A percentile compares a stretch with the other conserved stretches of the same genome.
phyloP scores from a whole-genome alignment of 2,113 vertebrate genomes.

The Tupaia tana region DNA sequence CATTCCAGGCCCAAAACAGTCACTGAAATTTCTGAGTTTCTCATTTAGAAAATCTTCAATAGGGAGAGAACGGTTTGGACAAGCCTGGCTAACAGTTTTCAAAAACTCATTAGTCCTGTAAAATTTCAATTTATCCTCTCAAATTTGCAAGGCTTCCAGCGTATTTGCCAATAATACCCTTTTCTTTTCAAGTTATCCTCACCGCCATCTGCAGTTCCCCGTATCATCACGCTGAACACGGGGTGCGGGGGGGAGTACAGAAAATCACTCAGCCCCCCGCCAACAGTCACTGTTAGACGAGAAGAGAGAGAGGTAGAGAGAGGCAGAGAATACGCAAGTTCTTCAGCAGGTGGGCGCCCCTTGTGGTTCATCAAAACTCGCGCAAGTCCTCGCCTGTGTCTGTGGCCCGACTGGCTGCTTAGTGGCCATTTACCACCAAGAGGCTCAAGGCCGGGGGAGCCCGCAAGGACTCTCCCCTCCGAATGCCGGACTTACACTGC shows the following conservation, averaged over 20 bases:
- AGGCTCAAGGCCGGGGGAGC: too few species aligned
- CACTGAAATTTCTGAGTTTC: slow-evolving; percentile 82
- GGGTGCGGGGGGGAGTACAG: neutral
- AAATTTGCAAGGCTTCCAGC: slow-evolving; percentile 60
- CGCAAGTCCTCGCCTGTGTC: too few species aligned
- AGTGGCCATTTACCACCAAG: too few species aligned
- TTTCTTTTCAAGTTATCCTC: slow-evolving; percentile 65
- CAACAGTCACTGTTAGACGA: neutral
- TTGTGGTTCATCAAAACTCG: neutral
- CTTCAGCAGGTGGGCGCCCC: neutral
- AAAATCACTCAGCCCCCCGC: neutral
- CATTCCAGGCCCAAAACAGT: slow-evolving; percentile 75
- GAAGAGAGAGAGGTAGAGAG: too few species aligned
- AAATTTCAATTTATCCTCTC: slow-evolving; percentile 78
- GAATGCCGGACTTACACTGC: accelerated
- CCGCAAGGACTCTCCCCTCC: accelerated
- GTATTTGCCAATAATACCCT: slow-evolving; percentile 57
- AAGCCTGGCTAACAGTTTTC: slow-evolving; percentile 74
- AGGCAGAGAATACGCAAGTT: neutral
- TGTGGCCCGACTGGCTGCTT: too few species aligned
- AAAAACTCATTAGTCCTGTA: slow-evolving; percentile 79
- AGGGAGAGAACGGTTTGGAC: slow-evolving; percentile 76
- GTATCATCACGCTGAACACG: neutral
- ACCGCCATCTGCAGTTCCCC: slow-evolving; percentile 5
- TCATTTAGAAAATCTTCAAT: slow-evolving; percentile 78